Base-by-base conservation (phyloP, 2,888 invertebrate genomes). In the Drosophila subquinaria region DNA sequence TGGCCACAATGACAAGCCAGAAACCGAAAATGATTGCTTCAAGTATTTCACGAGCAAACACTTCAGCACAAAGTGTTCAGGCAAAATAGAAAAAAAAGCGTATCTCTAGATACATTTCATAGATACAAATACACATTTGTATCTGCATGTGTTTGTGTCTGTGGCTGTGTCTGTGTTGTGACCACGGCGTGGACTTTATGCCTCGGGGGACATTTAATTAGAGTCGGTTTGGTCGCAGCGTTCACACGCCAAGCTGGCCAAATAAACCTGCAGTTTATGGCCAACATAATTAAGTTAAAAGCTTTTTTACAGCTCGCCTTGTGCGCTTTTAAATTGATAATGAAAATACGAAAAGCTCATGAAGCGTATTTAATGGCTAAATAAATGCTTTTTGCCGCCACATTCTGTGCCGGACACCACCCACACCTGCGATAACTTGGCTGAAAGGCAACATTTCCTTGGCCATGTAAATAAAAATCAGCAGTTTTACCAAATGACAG, bases 241-340 rank as follows among this genome's bases (percentile, higher is more conserved):
- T 83, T 81, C 84, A 84, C 81, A 81, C 81, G 81, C 84, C 84
- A 77, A 80, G 77, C 64, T 76, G 82, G 66, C 81, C 74, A 79
- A 83, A 83, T 83, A 86, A 83, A 88, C 86, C 88, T 88, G 83
- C 86, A 88, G 83, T 86, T 86, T 86, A 88, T 86, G 83, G 88
- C 84, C 88, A 85, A 88, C 88, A 88, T 87, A 87, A 87, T 87
- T 87, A 87, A 87, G 82, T 88, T 87, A 82, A 87, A 87, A 87
- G 86, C 88, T 88, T 88, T 88, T 86, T 85, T 86, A 86, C 81
- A 76, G 77, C 78, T 51, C 77, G 55, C 55, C 52, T 51, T 45
- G 73, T 63, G 71, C 76, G 76, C 81, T 73, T 76, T 74, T 77
- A 85, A 85, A 85, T 88, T 87, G 86, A 88, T 86, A 86, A 86